phyloP scores from a whole-genome alignment of 2,888 invertebrate genomes.

The Unio pictorum region DNA sequence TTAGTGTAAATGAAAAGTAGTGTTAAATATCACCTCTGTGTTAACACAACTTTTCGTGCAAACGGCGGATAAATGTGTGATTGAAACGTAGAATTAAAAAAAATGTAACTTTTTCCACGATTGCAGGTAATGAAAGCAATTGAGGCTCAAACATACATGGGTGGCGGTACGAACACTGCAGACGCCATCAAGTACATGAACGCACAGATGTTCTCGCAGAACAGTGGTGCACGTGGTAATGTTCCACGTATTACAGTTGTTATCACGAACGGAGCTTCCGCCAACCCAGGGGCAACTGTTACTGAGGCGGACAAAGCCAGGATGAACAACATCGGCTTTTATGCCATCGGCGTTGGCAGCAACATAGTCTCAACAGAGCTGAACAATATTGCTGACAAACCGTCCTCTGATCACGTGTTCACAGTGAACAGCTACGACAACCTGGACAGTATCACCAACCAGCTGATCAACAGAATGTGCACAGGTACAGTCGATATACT shows the following conservation, averaged over 20 bases:
- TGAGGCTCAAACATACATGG: conserved; percentile 40
- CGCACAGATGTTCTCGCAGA: conserved; percentile 40
- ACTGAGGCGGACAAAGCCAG: conserved; percentile 38
- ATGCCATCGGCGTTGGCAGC: conserved; percentile 50
- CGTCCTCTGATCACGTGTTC: conserved; percentile 40
- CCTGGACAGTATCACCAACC: conserved; percentile 38
- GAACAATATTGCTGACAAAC: conserved; percentile 41
- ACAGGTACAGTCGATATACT: conserved; percentile 24
- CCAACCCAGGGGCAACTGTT: conserved; percentile 30
- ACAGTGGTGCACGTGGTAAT: conserved; percentile 42
- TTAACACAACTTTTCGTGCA: too few relatives aligned
- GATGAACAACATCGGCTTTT: conserved; percentile 37
- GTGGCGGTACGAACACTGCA: conserved; percentile 55
- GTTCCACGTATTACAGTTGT: conserved; percentile 48
- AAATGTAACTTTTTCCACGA: too few relatives aligned
- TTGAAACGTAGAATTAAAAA: too few relatives aligned
- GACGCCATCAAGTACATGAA: conserved; percentile 45
- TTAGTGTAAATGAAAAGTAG: too few relatives aligned
- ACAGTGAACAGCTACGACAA: conserved; percentile 43
- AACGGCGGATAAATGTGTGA: too few relatives aligned
- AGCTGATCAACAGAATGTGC: conserved; percentile 43
- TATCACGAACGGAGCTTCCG: conserved; percentile 46
- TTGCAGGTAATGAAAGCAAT: conserved; percentile 37
- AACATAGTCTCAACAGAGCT: conserved; percentile 39
- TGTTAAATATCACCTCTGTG: too few relatives aligned